Base-by-base conservation (phyloP, 2,797 vertebrate species). In the Myotis myotis region DNA sequence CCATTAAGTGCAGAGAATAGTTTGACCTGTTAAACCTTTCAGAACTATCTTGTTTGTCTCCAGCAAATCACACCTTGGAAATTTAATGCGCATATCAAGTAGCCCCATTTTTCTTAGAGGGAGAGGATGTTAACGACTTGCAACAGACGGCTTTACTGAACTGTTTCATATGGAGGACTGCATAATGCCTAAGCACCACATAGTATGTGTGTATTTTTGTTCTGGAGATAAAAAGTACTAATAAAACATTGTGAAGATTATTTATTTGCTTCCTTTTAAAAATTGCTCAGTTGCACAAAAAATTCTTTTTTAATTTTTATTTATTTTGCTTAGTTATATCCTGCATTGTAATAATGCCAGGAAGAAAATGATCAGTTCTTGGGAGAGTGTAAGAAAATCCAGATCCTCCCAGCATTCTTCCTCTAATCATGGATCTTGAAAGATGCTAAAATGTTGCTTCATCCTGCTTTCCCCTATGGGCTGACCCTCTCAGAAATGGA, bases 231-330 rank as follows among this genome's bases (percentile, higher is more conserved):
- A 5, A 71, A 87, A 80, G 57, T 92, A 84, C 66, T 82, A 66
- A 82, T 93, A 53, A 94, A 62, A 91, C 51, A 79, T 62, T 60
- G 11, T 93, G n/a, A 83, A 60, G 28, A 66, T 93, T 38, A 86
- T 79, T 82, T 89, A 86, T 83, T 82, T 91, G 12, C 36, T 94
- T 91, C 28, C 71, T 95, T 94, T 93, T 70, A 66, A 94, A 96
- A 89, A 93, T 64, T 95, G 51, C 25, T 66, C 70, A 62, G n/a
- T 94, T 90, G 68, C 36, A 23, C n/a, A 20, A 68, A 68, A 20
- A 68, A 36, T 22, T n/a, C 15, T n/a, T 64, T 64, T n/a, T n/a
- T n/a, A 16, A 64, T n/a, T 64, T n/a, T 64, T 64, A n/a, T 64
- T 64, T 64, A n/a, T 64, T 68, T 71, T 95, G 38, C 30, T 68